These are phyloP conservation scores for Perca flavescens DNA, from an alignment of 2,113 vertebrate species.

Conservation along the genomic window DNA sequence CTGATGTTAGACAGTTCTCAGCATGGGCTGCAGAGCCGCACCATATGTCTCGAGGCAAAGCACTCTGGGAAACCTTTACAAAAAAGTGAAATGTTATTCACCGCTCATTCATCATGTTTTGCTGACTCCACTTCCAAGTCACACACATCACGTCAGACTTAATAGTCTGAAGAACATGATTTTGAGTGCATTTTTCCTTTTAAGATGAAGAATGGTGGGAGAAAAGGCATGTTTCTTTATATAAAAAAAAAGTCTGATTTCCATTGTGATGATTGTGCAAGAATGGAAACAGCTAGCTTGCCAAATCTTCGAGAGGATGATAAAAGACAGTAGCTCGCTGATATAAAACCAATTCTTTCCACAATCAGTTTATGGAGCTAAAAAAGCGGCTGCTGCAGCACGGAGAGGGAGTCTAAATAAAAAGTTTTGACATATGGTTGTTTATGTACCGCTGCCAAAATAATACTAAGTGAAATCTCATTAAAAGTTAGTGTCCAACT, in stretches of 20 bases:
- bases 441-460: conserved; percentile 49
- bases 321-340: conserved; percentile 58
- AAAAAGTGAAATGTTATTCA: conserved; percentile 46
- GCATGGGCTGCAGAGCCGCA: conserved; percentile 6
- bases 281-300: conserved; percentile 61
- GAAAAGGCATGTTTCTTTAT: conserved; percentile 37
- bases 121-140: conserved; percentile 50
- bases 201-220: conserved; percentile 35
- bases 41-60: conserved; percentile 20
- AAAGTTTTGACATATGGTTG: conserved; percentile 51
- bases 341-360: conserved; percentile 52
- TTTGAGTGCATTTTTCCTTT: conserved; percentile 42
- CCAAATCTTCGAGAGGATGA: conserved; percentile 59
- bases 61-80: conserved; percentile 26
- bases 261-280: conserved; percentile 75
- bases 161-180: conserved; percentile 55
- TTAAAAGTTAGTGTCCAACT: conserved; percentile 38
- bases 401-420: neutral
- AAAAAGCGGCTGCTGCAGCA: conserved; percentile 45
- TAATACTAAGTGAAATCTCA: conserved; percentile 28
- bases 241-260: conserved; percentile 37
- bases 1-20: conserved; percentile 18
- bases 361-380: conserved; percentile 47
- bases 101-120: conserved; percentile 62
- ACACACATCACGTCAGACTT: conserved; percentile 48